These are phyloP conservation scores for Diabrotica balteata DNA, from an alignment of 2,888 invertebrate genomes.

Conservation along the genomic window DNA sequence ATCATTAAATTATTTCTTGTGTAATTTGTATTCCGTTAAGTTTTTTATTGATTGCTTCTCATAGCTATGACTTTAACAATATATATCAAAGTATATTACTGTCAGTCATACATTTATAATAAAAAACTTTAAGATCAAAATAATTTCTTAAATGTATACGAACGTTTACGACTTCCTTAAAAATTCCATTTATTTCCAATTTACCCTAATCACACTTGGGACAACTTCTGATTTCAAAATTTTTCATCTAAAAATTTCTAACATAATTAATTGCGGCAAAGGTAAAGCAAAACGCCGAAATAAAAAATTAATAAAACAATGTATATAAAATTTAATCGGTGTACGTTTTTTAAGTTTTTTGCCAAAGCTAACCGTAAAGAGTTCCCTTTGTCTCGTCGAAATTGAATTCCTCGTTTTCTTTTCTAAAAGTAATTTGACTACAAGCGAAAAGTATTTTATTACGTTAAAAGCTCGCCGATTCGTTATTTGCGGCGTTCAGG, in stretches of 20 bases:
- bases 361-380: constrained; percentile 23
- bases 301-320: constrained; percentile 22
- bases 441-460: constrained; percentile 44
- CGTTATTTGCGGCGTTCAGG: constrained; percentile 39
- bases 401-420: constrained; percentile 43
- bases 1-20: too few relatives aligned
- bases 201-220: background rate
- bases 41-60: too few relatives aligned
- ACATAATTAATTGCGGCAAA: background rate
- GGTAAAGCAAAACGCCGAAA: constrained; percentile 18
- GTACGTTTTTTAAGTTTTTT: constrained; percentile 27
- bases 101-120: too few relatives aligned
- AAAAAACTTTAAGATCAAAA: too few relatives aligned
- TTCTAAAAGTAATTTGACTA: constrained; percentile 44
- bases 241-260: background rate
- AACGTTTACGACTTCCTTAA: too few relatives aligned
- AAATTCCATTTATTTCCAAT: too few relatives aligned
- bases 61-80: too few relatives aligned
- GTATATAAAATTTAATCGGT: constrained; percentile 31
- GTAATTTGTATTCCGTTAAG: too few relatives aligned
- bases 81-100: too few relatives aligned
- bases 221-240: background rate
- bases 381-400: constrained; percentile 41
- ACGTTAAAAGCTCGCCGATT: constrained; percentile 41
- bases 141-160: too few relatives aligned